Evolutionary conservation across 1,140 invertebrate genomes (phyloP).

Genomic region (Pogonomyrmex californicus): DNA sequence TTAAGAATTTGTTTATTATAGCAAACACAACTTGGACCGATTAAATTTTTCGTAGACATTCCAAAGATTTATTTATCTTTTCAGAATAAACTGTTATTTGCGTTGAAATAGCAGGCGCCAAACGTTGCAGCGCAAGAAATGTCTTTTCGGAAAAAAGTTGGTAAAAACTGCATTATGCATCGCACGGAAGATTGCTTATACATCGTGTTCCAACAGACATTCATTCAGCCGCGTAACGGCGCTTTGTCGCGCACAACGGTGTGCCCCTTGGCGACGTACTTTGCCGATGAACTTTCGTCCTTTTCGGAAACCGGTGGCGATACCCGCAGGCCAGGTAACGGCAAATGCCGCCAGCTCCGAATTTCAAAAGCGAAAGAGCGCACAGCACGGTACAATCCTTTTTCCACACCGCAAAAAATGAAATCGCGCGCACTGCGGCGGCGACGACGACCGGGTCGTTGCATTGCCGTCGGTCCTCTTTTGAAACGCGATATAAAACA

Average conservation of each 20-base stretch:
- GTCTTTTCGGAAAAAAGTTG: neutral
- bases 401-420: constrained; percentile 10
- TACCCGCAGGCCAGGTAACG: neutral
- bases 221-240: constrained; percentile 25
- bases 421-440: constrained; percentile 18
- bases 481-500: constrained; percentile 71
- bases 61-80: neutral
- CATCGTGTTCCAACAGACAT: constrained; percentile 29
- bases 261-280: constrained; percentile 61
- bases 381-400: constrained; percentile 13
- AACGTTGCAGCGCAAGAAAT: neutral
- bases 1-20: neutral
- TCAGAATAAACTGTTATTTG: neutral
- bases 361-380: constrained; percentile 65
- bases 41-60: neutral
- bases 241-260: constrained; percentile 56
- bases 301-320: constrained; percentile 9
- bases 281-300: constrained; percentile 46
- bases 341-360: constrained; percentile 19
- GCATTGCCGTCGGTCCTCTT: constrained; percentile 27
- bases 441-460: neutral
- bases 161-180: constrained; percentile 16
- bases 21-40: neutral
- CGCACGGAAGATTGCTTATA: neutral
- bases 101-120: neutral